A percentile compares a stretch with the other conserved stretches of the same genome.
phyloP scores from a whole-genome alignment of 2,888 invertebrate species.

The Scaptomyza cyrtandrae region DNA sequence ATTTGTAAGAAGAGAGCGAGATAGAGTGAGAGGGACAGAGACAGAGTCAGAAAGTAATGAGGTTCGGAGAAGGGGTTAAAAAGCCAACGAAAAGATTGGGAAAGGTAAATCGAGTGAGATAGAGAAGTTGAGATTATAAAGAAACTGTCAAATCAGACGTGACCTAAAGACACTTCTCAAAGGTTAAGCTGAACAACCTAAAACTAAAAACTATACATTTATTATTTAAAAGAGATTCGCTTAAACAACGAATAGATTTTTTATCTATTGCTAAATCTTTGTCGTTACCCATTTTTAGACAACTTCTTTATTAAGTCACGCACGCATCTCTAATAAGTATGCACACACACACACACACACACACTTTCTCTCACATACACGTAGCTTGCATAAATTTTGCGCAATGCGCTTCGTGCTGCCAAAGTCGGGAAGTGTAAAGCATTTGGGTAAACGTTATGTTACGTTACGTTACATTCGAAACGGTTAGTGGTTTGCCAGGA shows the following conservation, averaged over 20 bases:
- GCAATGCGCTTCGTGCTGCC: slow-evolving; percentile 60
- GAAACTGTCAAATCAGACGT: neutral
- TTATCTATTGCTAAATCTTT: neutral
- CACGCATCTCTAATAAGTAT: slow-evolving; percentile 47
- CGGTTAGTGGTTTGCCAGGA: slow-evolving; percentile 36
- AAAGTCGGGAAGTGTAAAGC: slow-evolving; percentile 49
- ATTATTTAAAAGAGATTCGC: neutral
- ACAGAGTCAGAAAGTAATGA: too few relatives aligned
- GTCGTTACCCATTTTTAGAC: neutral
- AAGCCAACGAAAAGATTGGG: neutral
- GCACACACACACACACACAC: slow-evolving; percentile 18
- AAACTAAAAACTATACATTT: neutral
- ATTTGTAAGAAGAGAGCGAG: too few relatives aligned
- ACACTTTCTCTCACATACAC: slow-evolving; percentile 3
- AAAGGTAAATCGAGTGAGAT: neutral
- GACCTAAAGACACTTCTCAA: neutral
- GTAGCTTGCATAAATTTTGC: slow-evolving; percentile 54
- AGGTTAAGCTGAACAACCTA: neutral
- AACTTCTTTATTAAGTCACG: slow-evolving; percentile 35
- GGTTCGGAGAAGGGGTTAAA: too few relatives aligned
- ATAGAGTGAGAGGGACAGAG: neutral
- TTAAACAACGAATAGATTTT: neutral
- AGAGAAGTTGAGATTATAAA: neutral
- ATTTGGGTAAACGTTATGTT: slow-evolving; percentile 57
- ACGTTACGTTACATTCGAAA: slow-evolving; percentile 28